These are phyloP conservation scores for Pissodes strobi DNA, from an alignment of 1,140 invertebrate genomes.

Conservation along the genomic window DNA sequence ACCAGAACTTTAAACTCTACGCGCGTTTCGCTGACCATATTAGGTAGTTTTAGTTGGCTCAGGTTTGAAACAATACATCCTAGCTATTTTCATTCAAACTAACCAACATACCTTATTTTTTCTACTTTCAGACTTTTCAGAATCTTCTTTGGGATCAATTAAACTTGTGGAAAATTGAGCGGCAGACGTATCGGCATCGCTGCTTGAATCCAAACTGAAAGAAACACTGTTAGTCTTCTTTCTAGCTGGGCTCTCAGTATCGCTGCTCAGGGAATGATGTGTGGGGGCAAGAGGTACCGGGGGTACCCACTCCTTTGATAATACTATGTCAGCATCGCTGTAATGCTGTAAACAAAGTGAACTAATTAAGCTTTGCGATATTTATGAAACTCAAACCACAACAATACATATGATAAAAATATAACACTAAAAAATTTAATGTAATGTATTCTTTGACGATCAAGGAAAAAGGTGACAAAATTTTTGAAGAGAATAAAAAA, in stretches of 20 bases:
- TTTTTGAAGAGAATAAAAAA: too few relatives aligned
- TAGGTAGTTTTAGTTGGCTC: too few relatives aligned
- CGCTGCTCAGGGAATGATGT: slow-evolving; percentile 59
- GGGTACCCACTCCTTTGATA: slow-evolving; percentile 82
- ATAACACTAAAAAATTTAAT: too few relatives aligned
- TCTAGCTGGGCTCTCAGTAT: slow-evolving; percentile 58
- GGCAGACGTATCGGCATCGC: slow-evolving; percentile 50
- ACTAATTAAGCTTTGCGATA: too few relatives aligned
- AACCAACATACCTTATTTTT: slow-evolving; percentile 67
- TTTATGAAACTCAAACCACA: too few relatives aligned
- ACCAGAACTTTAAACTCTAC: too few relatives aligned
- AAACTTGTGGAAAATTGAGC: slow-evolving; percentile 44
- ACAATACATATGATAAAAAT: too few relatives aligned
- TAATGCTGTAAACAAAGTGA: slow-evolving; percentile 58
- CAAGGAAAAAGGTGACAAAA: too few relatives aligned
- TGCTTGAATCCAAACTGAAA: slow-evolving; percentile 70
- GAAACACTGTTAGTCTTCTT: slow-evolving; percentile 76
- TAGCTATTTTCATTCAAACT: too few relatives aligned
- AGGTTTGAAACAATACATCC: too few relatives aligned
- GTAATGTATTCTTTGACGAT: too few relatives aligned
- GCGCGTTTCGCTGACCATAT: too few relatives aligned
- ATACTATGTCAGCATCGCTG: slow-evolving; percentile 82
- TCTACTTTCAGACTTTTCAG: slow-evolving; percentile 60
- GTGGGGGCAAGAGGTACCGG: slow-evolving; percentile 74
- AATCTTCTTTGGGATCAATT: slow-evolving; percentile 58